phyloP scores from a whole-genome alignment of 2,888 invertebrate genomes.

The Colostygia pectinataria region DNA sequence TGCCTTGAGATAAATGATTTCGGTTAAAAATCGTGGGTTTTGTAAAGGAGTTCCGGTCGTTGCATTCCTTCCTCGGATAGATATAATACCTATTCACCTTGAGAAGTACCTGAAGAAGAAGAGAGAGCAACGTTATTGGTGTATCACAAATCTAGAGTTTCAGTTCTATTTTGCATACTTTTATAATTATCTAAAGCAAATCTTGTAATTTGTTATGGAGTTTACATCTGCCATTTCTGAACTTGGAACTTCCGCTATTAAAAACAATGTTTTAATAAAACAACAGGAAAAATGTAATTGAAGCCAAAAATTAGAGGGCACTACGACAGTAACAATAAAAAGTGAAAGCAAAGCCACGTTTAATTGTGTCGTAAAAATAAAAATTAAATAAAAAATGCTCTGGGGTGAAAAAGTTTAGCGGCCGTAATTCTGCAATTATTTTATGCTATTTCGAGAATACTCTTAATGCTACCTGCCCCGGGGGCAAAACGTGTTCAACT shows the following conservation, averaged over 20 bases:
- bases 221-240: conserved; percentile 35
- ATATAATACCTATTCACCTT: conserved; percentile 81
- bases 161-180: conserved; percentile 18
- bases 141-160: conserved; percentile 21
- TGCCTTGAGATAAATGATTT: conserved; percentile 81
- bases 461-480: conserved; percentile 68
- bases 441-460: conserved; percentile 53
- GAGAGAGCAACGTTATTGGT: conserved; percentile 73
- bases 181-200: conserved; percentile 7
- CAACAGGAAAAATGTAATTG: conserved; percentile 71
- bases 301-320: conserved; percentile 80
- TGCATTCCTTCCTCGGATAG: conserved; percentile 73
- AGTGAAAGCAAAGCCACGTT: conserved; percentile 81
- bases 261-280: conserved; percentile 77
- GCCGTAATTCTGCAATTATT: conserved; percentile 76
- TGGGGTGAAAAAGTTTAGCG: conserved; percentile 76
- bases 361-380: conserved; percentile 82
- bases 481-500: conserved; percentile 42
- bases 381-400: conserved; percentile 80
- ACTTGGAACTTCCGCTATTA: conserved; percentile 56
- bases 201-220: conserved; percentile 18
- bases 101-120: conserved; percentile 82
- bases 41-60: conserved; percentile 78
- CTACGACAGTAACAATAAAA: conserved; percentile 81
- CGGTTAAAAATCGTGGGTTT: conserved; percentile 77